Conservation (phyloP, 2,888 invertebrate genomes). For the Caenorhabditis parvicauda region DNA sequence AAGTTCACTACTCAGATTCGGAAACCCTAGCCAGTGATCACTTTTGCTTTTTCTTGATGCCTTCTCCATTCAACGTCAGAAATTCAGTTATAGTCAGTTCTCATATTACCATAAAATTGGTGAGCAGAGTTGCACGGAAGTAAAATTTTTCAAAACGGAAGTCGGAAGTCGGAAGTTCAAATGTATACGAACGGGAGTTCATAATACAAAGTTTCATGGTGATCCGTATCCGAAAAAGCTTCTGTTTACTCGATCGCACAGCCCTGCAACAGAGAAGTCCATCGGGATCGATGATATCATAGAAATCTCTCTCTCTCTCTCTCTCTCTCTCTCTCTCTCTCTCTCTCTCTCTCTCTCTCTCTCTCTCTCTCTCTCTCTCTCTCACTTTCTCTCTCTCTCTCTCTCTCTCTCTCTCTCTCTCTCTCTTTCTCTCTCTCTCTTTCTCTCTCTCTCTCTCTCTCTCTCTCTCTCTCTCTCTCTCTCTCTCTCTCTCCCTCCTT, state of each 20-base stretch:
- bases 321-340: slow-evolving; percentile 1
- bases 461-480: slow-evolving; percentile 4
- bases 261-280: slow-evolving; percentile 3
- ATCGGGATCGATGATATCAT: slow-evolving; percentile 3
- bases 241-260: slow-evolving; percentile 2
- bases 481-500: slow-evolving; percentile 3
- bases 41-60: too few relatives aligned
- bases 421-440: slow-evolving; percentile 9
- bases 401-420: slow-evolving; percentile 4
- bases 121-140: too few relatives aligned
- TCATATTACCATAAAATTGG: too few relatives aligned
- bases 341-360: neutral
- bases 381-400: neutral
- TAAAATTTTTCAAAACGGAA: neutral
- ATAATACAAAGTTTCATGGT: neutral
- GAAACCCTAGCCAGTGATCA: too few relatives aligned
- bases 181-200: neutral
- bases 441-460: neutral
- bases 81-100: too few relatives aligned
- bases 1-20: too few relatives aligned
- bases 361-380: neutral
- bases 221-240: neutral
- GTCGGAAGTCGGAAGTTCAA: neutral
- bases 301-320: slow-evolving; percentile 1
- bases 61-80: too few relatives aligned